These are phyloP conservation scores for Ecliptopera silaceata DNA, from an alignment of 2,888 invertebrate species.

Conservation along the genomic window DNA sequence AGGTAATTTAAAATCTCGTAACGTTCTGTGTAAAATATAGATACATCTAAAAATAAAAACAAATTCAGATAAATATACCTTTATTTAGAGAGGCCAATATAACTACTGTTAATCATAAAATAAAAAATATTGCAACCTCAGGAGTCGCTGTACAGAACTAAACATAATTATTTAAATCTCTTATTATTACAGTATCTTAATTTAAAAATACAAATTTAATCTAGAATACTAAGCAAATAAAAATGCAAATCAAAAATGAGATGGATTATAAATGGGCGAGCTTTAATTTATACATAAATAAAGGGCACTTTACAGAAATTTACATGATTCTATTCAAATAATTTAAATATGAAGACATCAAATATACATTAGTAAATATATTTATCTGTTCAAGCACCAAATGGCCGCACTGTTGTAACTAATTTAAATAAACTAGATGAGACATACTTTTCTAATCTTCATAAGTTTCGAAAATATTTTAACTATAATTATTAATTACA, in stretches of 20 bases:
- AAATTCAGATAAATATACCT: constrained; percentile 69
- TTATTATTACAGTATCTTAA: constrained; percentile 62
- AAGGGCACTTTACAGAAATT: constrained; percentile 29
- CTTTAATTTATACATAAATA: constrained; percentile 39
- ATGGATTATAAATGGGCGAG: constrained; percentile 64
- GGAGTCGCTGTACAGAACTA: constrained; percentile 57
- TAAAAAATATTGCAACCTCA: constrained; percentile 56
- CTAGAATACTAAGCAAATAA: constrained; percentile 61
- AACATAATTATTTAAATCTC: constrained; percentile 52
- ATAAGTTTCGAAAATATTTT: constrained; percentile 55
- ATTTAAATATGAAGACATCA: constrained; percentile 24
- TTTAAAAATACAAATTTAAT: constrained; percentile 56
- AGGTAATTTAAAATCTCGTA: too few species aligned
- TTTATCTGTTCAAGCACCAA: constrained; percentile 59
- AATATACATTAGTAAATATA: constrained; percentile 27
- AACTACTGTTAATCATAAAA: constrained; percentile 63
- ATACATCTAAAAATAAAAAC: constrained; percentile 17
- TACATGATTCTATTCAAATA: constrained; percentile 26
- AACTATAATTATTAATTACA: constrained; percentile 37
- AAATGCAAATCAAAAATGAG: constrained; percentile 65
- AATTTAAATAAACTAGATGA: constrained; percentile 29
- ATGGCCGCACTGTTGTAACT: constrained; percentile 32
- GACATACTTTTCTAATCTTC: constrained; percentile 45
- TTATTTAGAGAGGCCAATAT: constrained; percentile 80
- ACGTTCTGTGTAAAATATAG: too few species aligned